Base-by-base conservation (phyloP, 2,113 vertebrate genomes). In the Shinisaurus crocodilurus region DNA sequence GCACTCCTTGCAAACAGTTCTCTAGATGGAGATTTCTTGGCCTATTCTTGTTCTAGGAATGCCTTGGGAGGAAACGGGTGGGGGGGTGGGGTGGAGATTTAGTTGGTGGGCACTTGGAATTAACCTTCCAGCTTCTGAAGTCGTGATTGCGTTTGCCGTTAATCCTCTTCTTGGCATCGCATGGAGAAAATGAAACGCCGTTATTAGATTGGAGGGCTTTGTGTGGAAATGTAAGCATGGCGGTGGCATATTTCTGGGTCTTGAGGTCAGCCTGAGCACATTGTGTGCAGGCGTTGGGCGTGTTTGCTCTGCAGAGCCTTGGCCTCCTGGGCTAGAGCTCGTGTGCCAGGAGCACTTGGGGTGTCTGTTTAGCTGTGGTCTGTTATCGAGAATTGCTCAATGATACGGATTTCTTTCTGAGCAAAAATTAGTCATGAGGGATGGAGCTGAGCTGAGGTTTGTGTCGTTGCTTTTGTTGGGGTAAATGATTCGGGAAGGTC, bases 121-220 rank as follows among this genome's bases (percentile, higher is more conserved):
- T 91, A 93, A 94, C 87, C 84, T 89, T 77, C 91, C 67, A 18
- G 75, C 29, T 10, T 81, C 91, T 91, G 82, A 88, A 95, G 90
- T 91, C 0, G 0, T 23, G 23, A 15, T 50, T 6, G 4, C 20
- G 0, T 87, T 74, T 37, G 75, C 69, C 5, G 45, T 92, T 75
- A 80, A 90, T 60, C 15, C 3, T 1, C 0, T 54, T 82, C 16
- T 70, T 93, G 80, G 27, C 32, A 37, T 16, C 18, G 40, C 0
- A 0, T 29, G 50, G n/a, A 88, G 86, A 60, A 93, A 88, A 54
- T 9, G 74, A 70, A 88, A 60, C 0, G 0, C 40, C 79, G 0
- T 43, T 79, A 5, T 15, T 82, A 43, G 67, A 8, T 85, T 27
- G 20, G 70, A 79, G 3, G 20, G 86, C n/a, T 92, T 82, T 34